phyloP scores from a whole-genome alignment of 1,140 invertebrate species.

The Bombus consobrinus region DNA sequence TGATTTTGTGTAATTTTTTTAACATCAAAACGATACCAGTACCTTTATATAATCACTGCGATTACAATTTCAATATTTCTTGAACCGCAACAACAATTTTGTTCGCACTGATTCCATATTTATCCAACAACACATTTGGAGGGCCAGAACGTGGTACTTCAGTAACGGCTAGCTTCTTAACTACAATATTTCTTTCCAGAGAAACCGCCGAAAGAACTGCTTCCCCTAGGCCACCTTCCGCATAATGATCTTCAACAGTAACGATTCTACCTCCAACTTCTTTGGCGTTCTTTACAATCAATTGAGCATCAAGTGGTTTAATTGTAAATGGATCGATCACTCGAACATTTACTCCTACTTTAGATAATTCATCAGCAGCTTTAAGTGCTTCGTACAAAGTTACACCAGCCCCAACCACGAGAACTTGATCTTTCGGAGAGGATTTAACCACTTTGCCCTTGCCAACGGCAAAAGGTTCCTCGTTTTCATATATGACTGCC shows the following conservation, averaged over 20 bases:
- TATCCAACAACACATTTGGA: slow-evolving; percentile 91
- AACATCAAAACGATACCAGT: not conserved
- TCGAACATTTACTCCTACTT: slow-evolving; percentile 88
- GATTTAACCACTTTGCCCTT: slow-evolving; percentile 91
- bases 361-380: slow-evolving; percentile 91
- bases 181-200: slow-evolving; percentile 87
- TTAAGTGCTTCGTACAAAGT: slow-evolving; percentile 95
- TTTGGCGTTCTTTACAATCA: slow-evolving; percentile 91
- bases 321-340: slow-evolving; percentile 98
- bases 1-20: not conserved
- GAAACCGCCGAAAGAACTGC: slow-evolving; percentile 94
- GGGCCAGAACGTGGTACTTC: slow-evolving; percentile 96
- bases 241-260: slow-evolving; percentile 99
- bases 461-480: slow-evolving; percentile 92
- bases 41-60: not conserved
- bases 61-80: slow-evolving; percentile 85
- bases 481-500: slow-evolving; percentile 93
- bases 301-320: slow-evolving; percentile 94
- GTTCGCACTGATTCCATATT: slow-evolving; percentile 93
- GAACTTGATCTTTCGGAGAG: slow-evolving; percentile 89
- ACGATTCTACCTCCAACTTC: slow-evolving; percentile 92
- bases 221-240: slow-evolving; percentile 97
- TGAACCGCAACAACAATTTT: slow-evolving; percentile 90
- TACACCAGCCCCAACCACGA: slow-evolving; percentile 96
- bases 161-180: slow-evolving; percentile 93